Conservation (phyloP, 2,797 vertebrate genomes). For the Neopelma chrysocephalum region DNA sequence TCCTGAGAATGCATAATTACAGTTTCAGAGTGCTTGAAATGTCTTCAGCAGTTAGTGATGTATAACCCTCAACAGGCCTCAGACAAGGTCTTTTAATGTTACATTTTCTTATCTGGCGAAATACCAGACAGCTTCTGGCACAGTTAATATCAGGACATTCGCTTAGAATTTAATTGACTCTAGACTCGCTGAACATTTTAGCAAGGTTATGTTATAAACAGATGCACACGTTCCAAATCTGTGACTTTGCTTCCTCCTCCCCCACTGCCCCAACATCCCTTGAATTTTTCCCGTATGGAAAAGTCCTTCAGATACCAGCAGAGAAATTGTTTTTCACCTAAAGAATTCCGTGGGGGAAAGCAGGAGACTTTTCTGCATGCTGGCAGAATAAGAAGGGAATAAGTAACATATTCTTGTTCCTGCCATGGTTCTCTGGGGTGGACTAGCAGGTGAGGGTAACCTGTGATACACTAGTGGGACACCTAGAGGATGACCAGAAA, state of each 20-base stretch:
- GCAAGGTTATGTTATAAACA: constrained; percentile 62
- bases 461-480: not conserved
- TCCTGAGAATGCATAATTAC: constrained; percentile 28
- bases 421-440: not conserved
- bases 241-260: constrained; percentile 24
- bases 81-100: constrained; percentile 57
- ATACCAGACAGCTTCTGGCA: constrained; percentile 64
- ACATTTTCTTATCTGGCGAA: constrained; percentile 54
- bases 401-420: not conserved
- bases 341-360: not conserved
- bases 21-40: constrained; percentile 31
- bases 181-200: constrained; percentile 44
- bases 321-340: not conserved
- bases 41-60: constrained; percentile 41
- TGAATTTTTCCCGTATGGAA: constrained; percentile 28
- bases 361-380: not conserved
- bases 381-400: not conserved
- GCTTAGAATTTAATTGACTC: constrained; percentile 58
- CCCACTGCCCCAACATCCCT: constrained; percentile 8
- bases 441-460: not conserved
- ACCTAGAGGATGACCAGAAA: not conserved
- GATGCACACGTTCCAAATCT: constrained; percentile 46
- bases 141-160: constrained; percentile 51
- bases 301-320: constrained; percentile 4
- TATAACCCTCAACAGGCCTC: constrained; percentile 42